Conservation (phyloP, 2,113 vertebrate species). For the Oenanthe oenanthe region DNA sequence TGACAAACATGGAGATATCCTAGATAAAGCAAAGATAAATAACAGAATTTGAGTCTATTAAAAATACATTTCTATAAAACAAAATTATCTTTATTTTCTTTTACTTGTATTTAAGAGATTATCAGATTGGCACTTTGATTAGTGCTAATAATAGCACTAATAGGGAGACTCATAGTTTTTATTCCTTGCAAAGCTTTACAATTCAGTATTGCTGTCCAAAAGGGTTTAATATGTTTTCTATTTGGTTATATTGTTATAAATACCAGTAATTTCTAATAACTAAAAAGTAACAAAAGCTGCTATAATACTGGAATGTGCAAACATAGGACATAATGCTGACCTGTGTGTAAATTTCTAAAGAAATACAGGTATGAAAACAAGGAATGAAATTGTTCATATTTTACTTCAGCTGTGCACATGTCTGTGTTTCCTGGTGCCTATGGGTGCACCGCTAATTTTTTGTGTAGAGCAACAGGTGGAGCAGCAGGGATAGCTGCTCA, state of each 20-base stretch:
- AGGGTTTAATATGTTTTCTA: not conserved
- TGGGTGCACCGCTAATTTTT: not conserved
- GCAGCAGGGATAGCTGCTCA: not conserved
- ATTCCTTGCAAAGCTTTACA: not conserved
- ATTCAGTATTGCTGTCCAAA: not conserved
- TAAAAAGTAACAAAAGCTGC: not conserved
- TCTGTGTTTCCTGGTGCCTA: not conserved
- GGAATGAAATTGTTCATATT: accelerated
- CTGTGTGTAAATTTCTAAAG: not conserved
- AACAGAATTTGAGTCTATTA: not conserved
- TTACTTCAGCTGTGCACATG: not conserved
- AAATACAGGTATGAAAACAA: not conserved
- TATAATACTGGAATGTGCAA: not conserved
- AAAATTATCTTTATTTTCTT: not conserved
- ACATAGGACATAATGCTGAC: not conserved
- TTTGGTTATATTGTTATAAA: not conserved
- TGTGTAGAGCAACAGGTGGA: not conserved
- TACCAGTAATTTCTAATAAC: not conserved
- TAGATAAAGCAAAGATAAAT: not conserved
- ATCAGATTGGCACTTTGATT: not conserved
- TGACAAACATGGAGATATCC: not conserved
- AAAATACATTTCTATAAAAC: not conserved
- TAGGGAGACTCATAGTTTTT: not conserved
- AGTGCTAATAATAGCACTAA: too few relatives aligned
- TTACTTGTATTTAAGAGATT: not conserved